Base-by-base conservation (phyloP, 2,113 vertebrate genomes). In the Corydoras sp. region DNA sequence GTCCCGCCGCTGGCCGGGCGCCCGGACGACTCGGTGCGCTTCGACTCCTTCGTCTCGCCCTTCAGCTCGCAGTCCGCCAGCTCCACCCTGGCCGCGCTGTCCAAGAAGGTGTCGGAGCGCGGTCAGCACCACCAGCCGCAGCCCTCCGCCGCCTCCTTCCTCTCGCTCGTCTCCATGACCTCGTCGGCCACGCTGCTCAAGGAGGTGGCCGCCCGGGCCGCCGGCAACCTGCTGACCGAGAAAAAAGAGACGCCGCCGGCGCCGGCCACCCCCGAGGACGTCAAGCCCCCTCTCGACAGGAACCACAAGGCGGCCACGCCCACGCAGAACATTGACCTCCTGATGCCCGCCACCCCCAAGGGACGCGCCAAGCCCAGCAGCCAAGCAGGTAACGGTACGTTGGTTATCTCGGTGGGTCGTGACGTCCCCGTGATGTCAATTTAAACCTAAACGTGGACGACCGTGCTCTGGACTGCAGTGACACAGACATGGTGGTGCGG, bases 61-160 rank as follows among this genome's bases (percentile, higher is more conserved):
- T 98, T 98, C 78, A 98, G 92, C 89, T 93, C 96, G 0, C 97
- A 99, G 89, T 99, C 97, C 2, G 97, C 97, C 76, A 99, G 97
- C 83, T 99, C 97, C 76, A 98, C 97, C 0, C 88, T 99, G 67
- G 97, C 97, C 54, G 97, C 97, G 15, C 87, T 99, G 77, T 99
- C 97, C 86, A 99, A 99, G 92, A 99, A 99, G 88, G 97, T 98
- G 80, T 98, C 95, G 6, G 96, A 99, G 86, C 88, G 97, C 81
- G 93, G 92, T 80, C 87, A 95, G 85, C 78, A 80, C 4, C 90
- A 62, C 90, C 93, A 85, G 73, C 66, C 58, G n/a, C 69, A 63
- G 62, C 87, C 91, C 81, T 91, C 94, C 0, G 91, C 93, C 58
- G 93, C 92, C 83, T 92, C 96, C 81, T 98, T 98, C 81, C 93